A percentile compares a stretch with the other conserved stretches of the same genome.
These are phyloP conservation scores for Diplosoma virens DNA, from an alignment of 23 tunicate genomes.

Conservation along the genomic window DNA sequence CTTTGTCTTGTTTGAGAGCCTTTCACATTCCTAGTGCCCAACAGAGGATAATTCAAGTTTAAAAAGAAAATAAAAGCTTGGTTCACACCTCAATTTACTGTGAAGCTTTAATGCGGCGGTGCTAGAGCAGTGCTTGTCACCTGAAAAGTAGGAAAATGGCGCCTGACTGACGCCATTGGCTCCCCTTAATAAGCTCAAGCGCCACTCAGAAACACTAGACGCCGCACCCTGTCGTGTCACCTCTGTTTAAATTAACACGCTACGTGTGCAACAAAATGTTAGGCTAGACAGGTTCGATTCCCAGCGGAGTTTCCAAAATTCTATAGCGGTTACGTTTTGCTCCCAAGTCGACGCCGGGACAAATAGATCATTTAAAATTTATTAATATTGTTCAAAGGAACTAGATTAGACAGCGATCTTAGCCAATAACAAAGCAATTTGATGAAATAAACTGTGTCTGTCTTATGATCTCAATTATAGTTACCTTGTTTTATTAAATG, in stretches of 20 bases:
- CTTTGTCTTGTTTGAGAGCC: neutral
- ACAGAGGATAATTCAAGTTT: slow-evolving; percentile 14
- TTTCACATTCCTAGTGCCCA: neutral
- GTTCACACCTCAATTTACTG: slow-evolving; percentile 22
- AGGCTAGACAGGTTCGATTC: slow-evolving; percentile 27
- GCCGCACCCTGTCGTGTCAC: slow-evolving; percentile 21
- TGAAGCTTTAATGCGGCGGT: slow-evolving; percentile 9
- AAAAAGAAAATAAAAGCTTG: neutral
- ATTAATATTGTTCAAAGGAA: no score
- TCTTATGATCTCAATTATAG: no score
- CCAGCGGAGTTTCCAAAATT: neutral
- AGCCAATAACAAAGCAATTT: no score
- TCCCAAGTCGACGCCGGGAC: neutral
- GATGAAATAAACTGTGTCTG: no score
- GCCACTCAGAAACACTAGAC: slow-evolving; percentile 39
- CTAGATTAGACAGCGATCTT: no score
- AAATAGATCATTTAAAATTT: no score
- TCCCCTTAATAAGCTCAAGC: slow-evolving; percentile 42
- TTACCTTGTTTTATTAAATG: no score
- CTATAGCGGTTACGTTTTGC: neutral
- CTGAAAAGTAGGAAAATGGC: slow-evolving; percentile 34
- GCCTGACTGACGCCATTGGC: slow-evolving; percentile 54
- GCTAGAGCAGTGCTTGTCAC: slow-evolving; percentile 26
- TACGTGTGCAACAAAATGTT: neutral
- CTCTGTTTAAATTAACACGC: neutral